A percentile compares a stretch with the other conserved stretches of the same genome.
Conservation (phyloP, 1,140 invertebrate species). For the Uloborus diversus region DNA sequence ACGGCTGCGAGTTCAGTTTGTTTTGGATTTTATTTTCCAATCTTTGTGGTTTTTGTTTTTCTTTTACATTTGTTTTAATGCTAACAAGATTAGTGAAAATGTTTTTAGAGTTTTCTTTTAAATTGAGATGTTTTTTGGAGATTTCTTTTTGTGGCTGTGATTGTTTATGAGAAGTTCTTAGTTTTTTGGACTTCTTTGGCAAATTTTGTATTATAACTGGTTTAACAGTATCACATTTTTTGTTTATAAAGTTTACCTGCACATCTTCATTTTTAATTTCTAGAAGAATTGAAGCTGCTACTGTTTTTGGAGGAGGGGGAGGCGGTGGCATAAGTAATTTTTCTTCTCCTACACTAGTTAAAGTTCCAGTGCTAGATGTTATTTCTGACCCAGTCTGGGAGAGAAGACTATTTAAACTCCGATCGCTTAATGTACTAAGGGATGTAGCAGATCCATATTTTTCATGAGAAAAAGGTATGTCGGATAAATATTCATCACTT, state of each 20-base stretch:
- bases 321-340: slow-evolving; percentile 14
- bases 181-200: not conserved
- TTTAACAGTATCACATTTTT: too few relatives aligned
- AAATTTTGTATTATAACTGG: not conserved
- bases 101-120: slow-evolving; percentile 13
- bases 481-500: slow-evolving; percentile 23
- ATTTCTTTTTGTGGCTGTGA: slow-evolving; percentile 33
- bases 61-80: slow-evolving; percentile 14
- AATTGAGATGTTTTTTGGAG: not conserved
- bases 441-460: slow-evolving; percentile 31
- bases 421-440: slow-evolving; percentile 49
- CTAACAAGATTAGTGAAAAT: slow-evolving; percentile 31
- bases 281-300: not conserved
- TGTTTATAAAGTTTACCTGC: too few relatives aligned
- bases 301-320: slow-evolving; percentile 24
- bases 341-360: slow-evolving; percentile 39
- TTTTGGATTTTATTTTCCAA: not conserved
- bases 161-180: not conserved
- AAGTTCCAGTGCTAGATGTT: slow-evolving; percentile 30
- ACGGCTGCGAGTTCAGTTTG: not conserved
- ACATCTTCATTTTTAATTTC: too few relatives aligned
- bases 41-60: not conserved
- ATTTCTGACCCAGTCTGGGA: slow-evolving; percentile 57
- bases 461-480: not conserved
- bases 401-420: slow-evolving; percentile 59